Base-by-base conservation (phyloP, 2,113 vertebrate genomes). In the Neogobius melanostomus region DNA sequence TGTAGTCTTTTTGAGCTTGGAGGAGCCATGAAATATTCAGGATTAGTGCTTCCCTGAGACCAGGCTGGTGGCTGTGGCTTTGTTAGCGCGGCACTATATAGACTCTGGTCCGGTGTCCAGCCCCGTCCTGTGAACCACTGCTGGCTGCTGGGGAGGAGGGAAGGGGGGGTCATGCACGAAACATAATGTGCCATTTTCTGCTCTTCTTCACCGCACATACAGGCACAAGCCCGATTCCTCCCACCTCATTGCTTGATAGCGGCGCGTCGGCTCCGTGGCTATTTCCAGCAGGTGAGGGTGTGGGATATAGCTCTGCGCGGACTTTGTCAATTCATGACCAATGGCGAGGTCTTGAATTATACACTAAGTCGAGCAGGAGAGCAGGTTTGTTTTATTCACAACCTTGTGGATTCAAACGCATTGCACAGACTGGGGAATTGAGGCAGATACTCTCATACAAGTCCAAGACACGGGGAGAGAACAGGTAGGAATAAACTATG, bases 21-120 rank as follows among this genome's bases (percentile, higher is more conserved):
- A 96, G 95, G 94, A 95, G 83, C 95, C 95, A 97, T 98, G 92
- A 97, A 98, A 98, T 95, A 97, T 97, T 97, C 94, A 97, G 92
- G 85, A 91, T 93, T 85, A 85, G 91, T 92, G 94, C 94, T 95
- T 96, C 95, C 93, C 92, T 92, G 94, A 95, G 94, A 95, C 94
- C 93, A 94, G 94, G 94, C 95, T 97, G 95, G 95, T 96, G 95
- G 94, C 95, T 93, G 94, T 95, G 93, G 93, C 94, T 96, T 95
- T 96, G 95, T 95, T 94, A 93, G 93, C 93, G 84, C 86, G 63
- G 28, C 28, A 36, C 28, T 36, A 36, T 36, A 36, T 1, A 44
- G 70, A 63, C 71, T 69, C 46, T 45, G 47, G 74, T 77, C 86
- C 77, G 17, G 52, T 82, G 85, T 84, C 81, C 83, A 81, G 76